Evolutionary conservation across 2,113 vertebrate genomes (phyloP).

Genomic region (Egretta garzetta): DNA sequence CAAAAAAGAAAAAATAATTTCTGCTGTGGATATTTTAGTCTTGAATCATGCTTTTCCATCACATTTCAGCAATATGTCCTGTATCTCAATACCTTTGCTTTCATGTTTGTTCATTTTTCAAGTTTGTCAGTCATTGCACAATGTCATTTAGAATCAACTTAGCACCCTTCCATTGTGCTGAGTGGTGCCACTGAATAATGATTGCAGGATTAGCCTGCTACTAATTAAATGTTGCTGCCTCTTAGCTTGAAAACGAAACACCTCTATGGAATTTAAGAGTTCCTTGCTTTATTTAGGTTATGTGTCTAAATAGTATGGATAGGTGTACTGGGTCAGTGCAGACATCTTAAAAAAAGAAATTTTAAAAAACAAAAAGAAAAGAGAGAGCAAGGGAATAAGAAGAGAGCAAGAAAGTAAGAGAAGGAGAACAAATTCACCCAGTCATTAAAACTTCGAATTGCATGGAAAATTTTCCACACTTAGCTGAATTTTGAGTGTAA

Average conservation of each 20-base stretch:
- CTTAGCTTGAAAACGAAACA: constrained; percentile 13
- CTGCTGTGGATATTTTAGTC: background rate
- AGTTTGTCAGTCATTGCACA: background rate
- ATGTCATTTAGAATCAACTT: background rate
- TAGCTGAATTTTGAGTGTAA: background rate
- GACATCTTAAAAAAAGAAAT: background rate
- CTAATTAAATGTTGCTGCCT: constrained; percentile 25
- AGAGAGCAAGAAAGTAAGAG: background rate
- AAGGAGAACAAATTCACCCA: background rate
- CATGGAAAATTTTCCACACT: background rate
- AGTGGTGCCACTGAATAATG: background rate
- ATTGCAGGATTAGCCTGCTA: background rate
- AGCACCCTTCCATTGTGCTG: background rate
- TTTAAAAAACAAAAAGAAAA: background rate
- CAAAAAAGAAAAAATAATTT: background rate
- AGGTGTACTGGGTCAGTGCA: background rate
- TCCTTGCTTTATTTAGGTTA: background rate
- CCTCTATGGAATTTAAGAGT: background rate
- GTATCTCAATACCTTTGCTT: background rate
- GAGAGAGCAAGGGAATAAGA: background rate
- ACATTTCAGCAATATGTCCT: background rate
- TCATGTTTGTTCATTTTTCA: background rate
- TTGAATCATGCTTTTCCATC: background rate
- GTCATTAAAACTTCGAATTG: background rate
- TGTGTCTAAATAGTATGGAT: background rate